Base-by-base conservation (phyloP, 2,113 vertebrate genomes). In the Lagopus leucura region DNA sequence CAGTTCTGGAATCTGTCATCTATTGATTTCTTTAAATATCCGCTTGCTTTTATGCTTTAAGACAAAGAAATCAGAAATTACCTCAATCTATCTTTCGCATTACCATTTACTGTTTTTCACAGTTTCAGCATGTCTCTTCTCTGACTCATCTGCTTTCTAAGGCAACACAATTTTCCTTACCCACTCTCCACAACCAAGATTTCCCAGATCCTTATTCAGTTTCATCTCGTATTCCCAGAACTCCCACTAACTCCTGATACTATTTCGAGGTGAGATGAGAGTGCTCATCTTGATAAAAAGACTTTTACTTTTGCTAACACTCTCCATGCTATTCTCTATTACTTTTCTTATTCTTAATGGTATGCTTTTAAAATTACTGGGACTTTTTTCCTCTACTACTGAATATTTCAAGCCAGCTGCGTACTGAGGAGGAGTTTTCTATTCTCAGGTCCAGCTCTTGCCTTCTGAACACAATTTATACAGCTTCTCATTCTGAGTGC, bases 101-200 rank as follows among this genome's bases (percentile, higher is more conserved):
- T 66, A 85, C 45, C 64, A 86, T 81, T 89, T 86, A 32, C 79
- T 83, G 32, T 7, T 80, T 67, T 88, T 67, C 70, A 54, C 67
- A 88, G 75, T 81, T 93, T 86, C 80, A 94, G 76, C 52, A 91
- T 0, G 1, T 45, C 78, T 91, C 47, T 89, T 32, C 47, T 85
- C 72, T 93, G 76, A 92, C 57, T 96, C 90, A 94, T 86, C 79
- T 60, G 32, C 88, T 93, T 95, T 80, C 90, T 83, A 91, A 88
- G 69, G 69, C 88, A 87, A 78, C 54, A 95, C 32, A 55, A 57
- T 88, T 87, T 90, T 89, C 73, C 90, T 82, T 57, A 84, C 73
- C 63, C 63, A 36, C 19, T 57, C 52, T 86, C 61, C 64, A 60
- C 0, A 66, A 81, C 57, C 9, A 15, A 92, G 83, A 96, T 58